Conservation (phyloP, 1,140 invertebrate genomes). For the Sycophaga agraensis region DNA sequence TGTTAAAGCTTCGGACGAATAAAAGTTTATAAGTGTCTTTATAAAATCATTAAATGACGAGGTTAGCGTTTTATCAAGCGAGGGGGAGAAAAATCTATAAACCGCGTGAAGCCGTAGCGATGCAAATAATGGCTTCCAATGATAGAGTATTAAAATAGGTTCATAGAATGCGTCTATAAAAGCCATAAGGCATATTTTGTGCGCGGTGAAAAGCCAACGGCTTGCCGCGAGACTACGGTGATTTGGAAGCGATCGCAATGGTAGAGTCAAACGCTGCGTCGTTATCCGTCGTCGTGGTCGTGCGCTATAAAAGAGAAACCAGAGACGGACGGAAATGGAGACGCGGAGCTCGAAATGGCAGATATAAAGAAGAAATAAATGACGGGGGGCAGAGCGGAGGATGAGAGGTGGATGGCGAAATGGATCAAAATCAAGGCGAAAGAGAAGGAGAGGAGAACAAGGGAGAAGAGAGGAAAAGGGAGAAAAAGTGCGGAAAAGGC, state of each 20-base stretch:
- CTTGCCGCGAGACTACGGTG: slow-evolving; percentile 13
- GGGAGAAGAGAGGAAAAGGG: neutral
- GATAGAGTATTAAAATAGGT: slow-evolving; percentile 38
- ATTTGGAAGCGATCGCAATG: slow-evolving; percentile 15
- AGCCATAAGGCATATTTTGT: slow-evolving; percentile 35
- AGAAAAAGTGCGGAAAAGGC: slow-evolving; percentile 2
- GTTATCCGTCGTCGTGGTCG: slow-evolving; percentile 5
- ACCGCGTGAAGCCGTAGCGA: neutral
- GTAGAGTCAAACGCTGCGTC: slow-evolving; percentile 7
- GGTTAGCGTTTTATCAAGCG: neutral
- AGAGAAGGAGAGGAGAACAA: neutral
- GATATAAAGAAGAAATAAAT: slow-evolving; percentile 17
- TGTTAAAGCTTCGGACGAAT: neutral
- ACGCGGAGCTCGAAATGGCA: slow-evolving; percentile 24
- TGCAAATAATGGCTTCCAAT: slow-evolving; percentile 36
- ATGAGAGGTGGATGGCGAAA: neutral
- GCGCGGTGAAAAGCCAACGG: slow-evolving; percentile 28
- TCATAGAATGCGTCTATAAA: slow-evolving; percentile 41
- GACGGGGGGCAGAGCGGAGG: neutral
- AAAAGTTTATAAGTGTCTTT: neutral
- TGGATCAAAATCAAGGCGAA: slow-evolving; percentile 6
- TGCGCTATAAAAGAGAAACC: slow-evolving; percentile 24
- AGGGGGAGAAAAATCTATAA: too few species aligned
- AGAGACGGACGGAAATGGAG: slow-evolving; percentile 23
- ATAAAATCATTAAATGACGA: neutral